A percentile compares a stretch with the other conserved stretches of the same genome.
These are phyloP conservation scores for Adelges cooleyi DNA, from an alignment of 1,140 invertebrate genomes.

Conservation along the genomic window DNA sequence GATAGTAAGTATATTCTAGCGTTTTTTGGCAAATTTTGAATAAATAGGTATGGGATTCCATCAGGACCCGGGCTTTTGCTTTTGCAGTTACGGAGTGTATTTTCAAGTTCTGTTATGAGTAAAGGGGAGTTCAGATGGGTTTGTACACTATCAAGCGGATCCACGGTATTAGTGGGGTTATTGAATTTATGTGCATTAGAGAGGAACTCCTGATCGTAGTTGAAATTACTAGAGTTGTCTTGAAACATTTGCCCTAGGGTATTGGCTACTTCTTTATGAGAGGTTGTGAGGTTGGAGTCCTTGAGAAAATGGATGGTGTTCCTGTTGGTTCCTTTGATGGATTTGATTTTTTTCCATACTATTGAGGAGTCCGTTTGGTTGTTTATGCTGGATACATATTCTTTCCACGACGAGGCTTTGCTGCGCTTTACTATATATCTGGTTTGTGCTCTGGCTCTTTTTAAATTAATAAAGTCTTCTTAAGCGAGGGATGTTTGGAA, in stretches of 20 bases:
- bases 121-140: no score
- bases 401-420: not conserved
- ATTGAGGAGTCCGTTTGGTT: not conserved
- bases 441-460: not conserved
- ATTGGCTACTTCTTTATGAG: not conserved
- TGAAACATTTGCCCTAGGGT: not conserved
- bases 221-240: not conserved
- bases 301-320: not conserved
- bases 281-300: not conserved
- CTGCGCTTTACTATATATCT: not conserved
- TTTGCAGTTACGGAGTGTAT: not conserved
- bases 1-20: not conserved
- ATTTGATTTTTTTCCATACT: not conserved
- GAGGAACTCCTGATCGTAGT: not conserved
- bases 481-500: not conserved
- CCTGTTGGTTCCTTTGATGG: not conserved
- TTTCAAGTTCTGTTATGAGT: not conserved
- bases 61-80: not conserved
- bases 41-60: not conserved
- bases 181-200: not conserved
- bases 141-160: no score
- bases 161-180: not conserved
- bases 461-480: not conserved
- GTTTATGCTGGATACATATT: not conserved
- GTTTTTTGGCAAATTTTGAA: not conserved